Base-by-base conservation (phyloP, 2,797 vertebrate genomes). In the Brachyalestes nurse region DNA sequence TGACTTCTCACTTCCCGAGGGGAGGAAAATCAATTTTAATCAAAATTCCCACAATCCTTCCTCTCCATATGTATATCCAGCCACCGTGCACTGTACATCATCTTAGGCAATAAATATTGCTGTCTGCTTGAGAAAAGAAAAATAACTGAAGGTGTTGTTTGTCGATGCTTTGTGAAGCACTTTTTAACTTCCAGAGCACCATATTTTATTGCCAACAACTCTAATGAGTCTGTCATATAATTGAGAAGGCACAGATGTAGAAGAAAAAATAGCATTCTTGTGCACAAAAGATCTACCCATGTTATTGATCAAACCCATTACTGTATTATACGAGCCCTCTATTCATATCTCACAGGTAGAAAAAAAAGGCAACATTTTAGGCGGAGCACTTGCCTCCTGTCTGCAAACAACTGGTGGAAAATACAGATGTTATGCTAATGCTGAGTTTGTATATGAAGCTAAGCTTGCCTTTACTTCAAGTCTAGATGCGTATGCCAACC, bases 11-110 rank as follows among this genome's bases (percentile, higher is more conserved):
- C 95, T 95, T 96, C 96, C 95, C 95, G 95, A 94, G 95, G 95
- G 95, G 93, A 95, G 93, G 87, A 94, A 97, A 97, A 98, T 98
- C 96, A 96, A 98, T 97, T 97, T 96, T 96, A 98, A 99, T 98
- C 95, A 96, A 94, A 97, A 96, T 93, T 96, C 93, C 93, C 96
- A n/a, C 94, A 89, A 89, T 92, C 92, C 94, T 91, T 55, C 92
- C 94, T 91, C 93, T 93, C 92, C 91, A 92, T 95, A 96, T 93
- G 94, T 94, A 96, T 95, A 95, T 96, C 96, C 93, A 91, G 88
- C 91, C 92, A 92, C 90, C 71, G 90, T 93, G 90, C 92, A 95
- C 91, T 94, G 94, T 95, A 96, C 92, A 95, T 96, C 94, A 95
- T 95, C 92, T 90, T 90, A 92, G 90, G 93, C 94, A 95, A 96